Conservation (phyloP, 1,140 invertebrate species). For the Zaprionus lachaisei region DNA sequence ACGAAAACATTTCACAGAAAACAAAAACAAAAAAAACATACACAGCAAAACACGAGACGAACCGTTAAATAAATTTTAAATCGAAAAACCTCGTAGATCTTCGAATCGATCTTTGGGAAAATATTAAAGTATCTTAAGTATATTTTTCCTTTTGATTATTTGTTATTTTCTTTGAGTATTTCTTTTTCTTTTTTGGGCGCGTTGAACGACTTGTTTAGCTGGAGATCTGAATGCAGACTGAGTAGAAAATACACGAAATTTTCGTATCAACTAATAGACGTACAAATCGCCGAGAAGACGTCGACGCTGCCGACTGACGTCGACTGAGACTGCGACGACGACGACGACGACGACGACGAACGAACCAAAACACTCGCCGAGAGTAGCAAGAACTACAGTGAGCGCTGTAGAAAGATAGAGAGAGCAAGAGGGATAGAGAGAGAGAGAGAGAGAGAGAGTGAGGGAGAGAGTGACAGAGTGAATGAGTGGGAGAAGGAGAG, state of each 20-base stretch:
- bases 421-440: not conserved
- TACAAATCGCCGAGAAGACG: conserved; percentile 53
- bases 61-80: conserved; percentile 2
- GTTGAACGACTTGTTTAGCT: conserved; percentile 61
- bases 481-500: conserved; percentile 26
- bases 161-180: conserved; percentile 13
- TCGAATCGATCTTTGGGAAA: not conserved
- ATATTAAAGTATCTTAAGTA: not conserved
- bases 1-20: conserved; percentile 27
- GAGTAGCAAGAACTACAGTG: conserved; percentile 34
- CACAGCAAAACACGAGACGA: conserved; percentile 7
- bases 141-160: conserved; percentile 10
- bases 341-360: conserved; percentile 33
- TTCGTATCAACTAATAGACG: conserved; percentile 68
- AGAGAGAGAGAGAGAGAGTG: not conserved
- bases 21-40: not conserved
- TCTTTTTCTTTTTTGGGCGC: conserved; percentile 14
- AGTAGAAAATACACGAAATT: conserved; percentile 75
- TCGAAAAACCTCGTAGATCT: not conserved
- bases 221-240: conserved; percentile 79
- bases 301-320: conserved; percentile 21
- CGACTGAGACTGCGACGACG: conserved; percentile 7
- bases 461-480: not conserved
- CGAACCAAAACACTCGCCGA: conserved; percentile 60
- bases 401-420: not conserved